Base-by-base conservation (phyloP, 2,113 vertebrate genomes). In the Atrichornis clamosus region DNA sequence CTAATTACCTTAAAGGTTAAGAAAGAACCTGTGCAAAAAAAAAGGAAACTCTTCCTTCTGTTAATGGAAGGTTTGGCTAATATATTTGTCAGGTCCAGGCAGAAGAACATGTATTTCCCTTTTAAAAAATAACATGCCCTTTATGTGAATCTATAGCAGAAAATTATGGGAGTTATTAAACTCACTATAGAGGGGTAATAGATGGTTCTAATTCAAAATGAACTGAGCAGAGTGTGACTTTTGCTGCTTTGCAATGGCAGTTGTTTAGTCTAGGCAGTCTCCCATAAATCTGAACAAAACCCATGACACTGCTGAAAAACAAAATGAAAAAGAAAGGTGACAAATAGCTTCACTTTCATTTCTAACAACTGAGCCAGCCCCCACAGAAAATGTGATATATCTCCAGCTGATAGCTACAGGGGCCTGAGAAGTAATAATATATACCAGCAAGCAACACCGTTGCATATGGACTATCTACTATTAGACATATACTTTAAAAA, bases 121-220 rank as follows among this genome's bases (percentile, higher is more conserved):
- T 90, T 89, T 55, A 13, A 88, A 95, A 97, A 97, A 89, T 62
- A 90, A 68, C 50, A 28, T 46, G 79, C 24, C 82, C n/a, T 96
- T 93, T 89, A 35, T 68, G 32, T 33, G 62, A 95, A 80, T 91
- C 96, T 82, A 52, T 22, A 91, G 93, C 32, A 17, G 96, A 93
- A 97, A 96, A 96, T 74, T 80, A 92, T 44, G 17, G 42, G 64
- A 64, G 53, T 96, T 93, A 93, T 65, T 96, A 94, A 96, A 89
- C 35, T 91, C 90, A 50, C 60, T 32, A 35, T 39, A 67, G 84
- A 78, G 63, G 49, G 28, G 17, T 73, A 90, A 97, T 24, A 84
- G 74, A 92, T 77, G 59, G 67, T 67, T 93, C 73, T 95, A 89
- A 79, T 85, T 94, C 92, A 96, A 80, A 86, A 81, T 39, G 42